Conservation (phyloP, 2,113 vertebrate genomes). For the Percina caprodes region DNA sequence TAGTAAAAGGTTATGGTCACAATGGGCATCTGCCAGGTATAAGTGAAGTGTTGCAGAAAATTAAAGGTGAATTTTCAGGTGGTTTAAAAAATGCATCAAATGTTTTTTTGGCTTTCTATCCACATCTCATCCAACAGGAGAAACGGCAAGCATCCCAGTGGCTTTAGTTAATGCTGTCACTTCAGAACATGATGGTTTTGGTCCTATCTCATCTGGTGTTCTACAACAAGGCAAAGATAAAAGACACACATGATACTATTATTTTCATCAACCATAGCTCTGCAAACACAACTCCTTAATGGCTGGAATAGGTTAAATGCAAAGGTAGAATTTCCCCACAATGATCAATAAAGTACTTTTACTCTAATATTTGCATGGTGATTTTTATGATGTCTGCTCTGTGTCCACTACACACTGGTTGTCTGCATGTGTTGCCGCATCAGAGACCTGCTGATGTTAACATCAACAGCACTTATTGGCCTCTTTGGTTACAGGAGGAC, state of each 20-base stretch:
- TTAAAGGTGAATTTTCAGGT: background rate
- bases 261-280: background rate
- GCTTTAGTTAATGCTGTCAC: background rate
- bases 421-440: too few relatives aligned
- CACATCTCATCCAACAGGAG: background rate
- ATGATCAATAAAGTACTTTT: background rate
- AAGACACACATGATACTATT: background rate
- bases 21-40: background rate
- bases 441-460: too few relatives aligned
- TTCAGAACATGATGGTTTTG: background rate
- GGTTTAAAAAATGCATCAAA: background rate
- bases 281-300: background rate
- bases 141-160: background rate
- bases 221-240: background rate
- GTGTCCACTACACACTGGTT: too few relatives aligned
- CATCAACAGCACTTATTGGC: background rate
- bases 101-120: background rate
- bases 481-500: background rate
- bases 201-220: background rate
- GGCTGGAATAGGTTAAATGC: background rate
- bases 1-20: background rate
- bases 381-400: too few relatives aligned
- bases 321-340: background rate
- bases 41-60: background rate
- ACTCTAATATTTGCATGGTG: too few relatives aligned